These are phyloP conservation scores for Hystrix brachyura DNA, from an alignment of 2,113 vertebrate genomes.

Conservation along the genomic window DNA sequence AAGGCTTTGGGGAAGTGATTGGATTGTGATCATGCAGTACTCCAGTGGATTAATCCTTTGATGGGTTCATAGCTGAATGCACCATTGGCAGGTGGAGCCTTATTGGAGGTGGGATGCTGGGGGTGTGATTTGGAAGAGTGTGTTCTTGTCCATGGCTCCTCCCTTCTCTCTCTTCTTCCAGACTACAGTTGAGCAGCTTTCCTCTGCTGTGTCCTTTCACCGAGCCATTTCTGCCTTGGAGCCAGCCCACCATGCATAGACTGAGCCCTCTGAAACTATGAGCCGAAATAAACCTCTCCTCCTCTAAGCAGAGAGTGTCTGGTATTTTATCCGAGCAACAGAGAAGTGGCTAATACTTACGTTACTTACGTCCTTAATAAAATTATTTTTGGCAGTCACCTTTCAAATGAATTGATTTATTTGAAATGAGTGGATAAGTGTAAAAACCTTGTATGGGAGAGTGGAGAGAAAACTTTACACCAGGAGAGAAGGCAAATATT, in stretches of 20 bases:
- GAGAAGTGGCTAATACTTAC: background rate
- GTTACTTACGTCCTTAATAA: constrained; percentile 6
- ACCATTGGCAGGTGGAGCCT: background rate
- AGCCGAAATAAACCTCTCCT: background rate
- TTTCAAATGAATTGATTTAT: constrained; percentile 58
- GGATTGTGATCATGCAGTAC: background rate
- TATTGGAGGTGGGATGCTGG: background rate
- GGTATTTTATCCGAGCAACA: background rate
- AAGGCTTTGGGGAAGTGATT: background rate
- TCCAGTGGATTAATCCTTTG: background rate
- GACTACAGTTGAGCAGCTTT: background rate
- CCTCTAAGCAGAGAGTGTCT: background rate
- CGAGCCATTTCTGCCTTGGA: background rate
- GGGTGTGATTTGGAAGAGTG: background rate
- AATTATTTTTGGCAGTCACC: constrained; percentile 38
- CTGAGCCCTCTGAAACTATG: background rate
- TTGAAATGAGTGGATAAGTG: constrained; percentile 9
- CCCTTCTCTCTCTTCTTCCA: background rate
- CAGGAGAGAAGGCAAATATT: background rate
- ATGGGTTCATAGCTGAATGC: background rate
- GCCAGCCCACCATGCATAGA: background rate
- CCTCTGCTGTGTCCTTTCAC: background rate
- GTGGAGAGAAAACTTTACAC: constrained; percentile 37
- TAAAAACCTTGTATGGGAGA: background rate
- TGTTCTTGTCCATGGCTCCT: background rate